phyloP scores from a whole-genome alignment of 2,797 vertebrate species.

The Chiroxiphia lanceolata region DNA sequence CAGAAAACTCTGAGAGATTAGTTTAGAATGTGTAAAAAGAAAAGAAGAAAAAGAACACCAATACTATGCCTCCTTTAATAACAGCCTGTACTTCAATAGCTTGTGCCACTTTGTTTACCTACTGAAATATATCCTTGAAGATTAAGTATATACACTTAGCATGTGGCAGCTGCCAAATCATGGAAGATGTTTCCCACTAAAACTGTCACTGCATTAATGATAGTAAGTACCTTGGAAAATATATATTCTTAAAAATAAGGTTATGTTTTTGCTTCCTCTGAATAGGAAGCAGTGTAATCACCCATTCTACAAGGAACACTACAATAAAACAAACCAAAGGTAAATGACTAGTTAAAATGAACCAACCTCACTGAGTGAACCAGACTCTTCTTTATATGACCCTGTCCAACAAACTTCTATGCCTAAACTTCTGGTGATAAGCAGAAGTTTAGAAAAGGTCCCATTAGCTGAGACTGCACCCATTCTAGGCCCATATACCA shows the following conservation, averaged over 20 bases:
- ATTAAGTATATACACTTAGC: background rate
- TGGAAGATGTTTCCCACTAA: background rate
- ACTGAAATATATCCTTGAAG: background rate
- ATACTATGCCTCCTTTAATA: background rate
- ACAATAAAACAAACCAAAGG: background rate
- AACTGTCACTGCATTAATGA: background rate
- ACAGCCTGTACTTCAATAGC: background rate
- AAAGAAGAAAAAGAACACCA: background rate
- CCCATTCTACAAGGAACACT: background rate
- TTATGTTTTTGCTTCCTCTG: background rate
- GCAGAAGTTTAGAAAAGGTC: background rate
- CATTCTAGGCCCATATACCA: background rate
- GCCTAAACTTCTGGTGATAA: background rate
- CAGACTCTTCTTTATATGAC: background rate
- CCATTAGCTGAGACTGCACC: background rate
- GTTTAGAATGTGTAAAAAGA: background rate
- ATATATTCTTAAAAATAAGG: background rate
- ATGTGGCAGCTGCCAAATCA: background rate
- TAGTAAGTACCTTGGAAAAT: background rate
- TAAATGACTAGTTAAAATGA: background rate
- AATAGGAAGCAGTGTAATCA: background rate
- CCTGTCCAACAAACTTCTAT: background rate
- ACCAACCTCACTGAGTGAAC: background rate
- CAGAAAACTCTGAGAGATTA: background rate
- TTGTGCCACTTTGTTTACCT: slow-evolving; percentile 32